Base-by-base conservation (phyloP, 2,888 invertebrate genomes). In the Priocnemis perturbator region DNA sequence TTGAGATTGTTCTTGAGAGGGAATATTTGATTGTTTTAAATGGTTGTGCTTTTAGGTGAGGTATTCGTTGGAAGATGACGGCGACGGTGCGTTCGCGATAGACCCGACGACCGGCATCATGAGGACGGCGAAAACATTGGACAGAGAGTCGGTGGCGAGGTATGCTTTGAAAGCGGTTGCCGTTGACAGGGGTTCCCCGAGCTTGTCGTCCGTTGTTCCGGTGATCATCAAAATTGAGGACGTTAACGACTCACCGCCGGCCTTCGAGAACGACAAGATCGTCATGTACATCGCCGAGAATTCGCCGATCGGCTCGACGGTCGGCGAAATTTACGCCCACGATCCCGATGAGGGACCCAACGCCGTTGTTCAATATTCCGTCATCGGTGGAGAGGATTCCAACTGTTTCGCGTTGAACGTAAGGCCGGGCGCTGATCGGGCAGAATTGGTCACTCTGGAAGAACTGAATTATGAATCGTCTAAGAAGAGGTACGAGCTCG, bases 391-490 rank as follows among this genome's bases (percentile, higher is more conserved):
- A 1, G 96, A 97, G 77, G 97, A 98, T 87, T 95, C 96, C 0
- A 94, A 94, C 84, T 94, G 95, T 71, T 98, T 98, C 87, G 93
- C 94, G 0, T 89, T 97, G 0, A 94, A 95, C 69, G 93, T 95
- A 0, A 91, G 95, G 61, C 95, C 95, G 71, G 96, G 96, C 0
- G 94, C 94, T 0, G 96, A 96, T 79, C 93, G 95, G 72, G 97
- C 98, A 0, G 96, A 97, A 86, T 90, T 99, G 2, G 92, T 96
- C 0, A 97, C 97, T 0, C 93, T 96, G 91, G 94, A 95, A 0
- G 97, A 98, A 84, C 89, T 99, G 47, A 99, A 99, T 90, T 99
- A 98, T 87, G 99, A 99, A 88, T 96, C 97, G n/a, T 92, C 95
- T 0, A 93, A 96, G 71, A 98, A 98, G 88, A 94, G 94, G 71